Percentiles rank a stretch among this genome's conserved stretches.
phyloP scores from a whole-genome alignment of 2,888 invertebrate genomes.

The Drosophila mimetica region DNA sequence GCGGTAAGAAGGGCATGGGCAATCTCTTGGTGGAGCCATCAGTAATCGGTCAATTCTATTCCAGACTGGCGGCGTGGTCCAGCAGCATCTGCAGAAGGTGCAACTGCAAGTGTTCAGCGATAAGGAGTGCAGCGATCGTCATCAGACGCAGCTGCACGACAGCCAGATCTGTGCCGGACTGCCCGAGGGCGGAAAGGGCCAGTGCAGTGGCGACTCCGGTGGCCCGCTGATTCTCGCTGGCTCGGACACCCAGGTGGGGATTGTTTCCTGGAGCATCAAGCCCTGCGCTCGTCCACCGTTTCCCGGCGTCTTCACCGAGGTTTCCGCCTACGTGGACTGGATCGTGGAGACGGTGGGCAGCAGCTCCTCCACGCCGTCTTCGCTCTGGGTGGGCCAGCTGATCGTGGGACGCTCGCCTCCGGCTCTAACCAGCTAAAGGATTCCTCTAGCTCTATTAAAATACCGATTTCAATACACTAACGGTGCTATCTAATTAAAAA shows the following conservation, averaged over 20 bases:
- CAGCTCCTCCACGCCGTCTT: slow-evolving; percentile 28
- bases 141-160: slow-evolving; percentile 71
- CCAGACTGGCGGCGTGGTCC: slow-evolving; percentile 82
- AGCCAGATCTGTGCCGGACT: slow-evolving; percentile 85
- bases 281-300: slow-evolving; percentile 84
- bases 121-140: slow-evolving; percentile 81
- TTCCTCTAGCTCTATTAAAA: slow-evolving; percentile 17
- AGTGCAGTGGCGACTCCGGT: slow-evolving; percentile 85
- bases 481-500: slow-evolving; percentile 32
- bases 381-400: slow-evolving; percentile 64
- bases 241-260: slow-evolving; percentile 82
- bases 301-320: slow-evolving; percentile 85
- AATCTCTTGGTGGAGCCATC: fast-evolving
- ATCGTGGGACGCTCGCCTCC: slow-evolving; percentile 60
- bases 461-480: slow-evolving; percentile 4
- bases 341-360: slow-evolving; percentile 71
- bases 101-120: slow-evolving; percentile 82
- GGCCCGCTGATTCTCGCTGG: slow-evolving; percentile 83
- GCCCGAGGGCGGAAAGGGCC: slow-evolving; percentile 84
- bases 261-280: slow-evolving; percentile 85
- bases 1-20: slow-evolving; percentile 51
- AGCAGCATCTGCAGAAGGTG: slow-evolving; percentile 82
- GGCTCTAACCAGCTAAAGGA: background rate
- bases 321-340: slow-evolving; percentile 83
- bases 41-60: slow-evolving; percentile 1